A percentile compares a stretch with the other conserved stretches of the same genome.
Evolutionary conservation across 2,888 invertebrate species (phyloP).

Genomic region (Alsophila aescularia): DNA sequence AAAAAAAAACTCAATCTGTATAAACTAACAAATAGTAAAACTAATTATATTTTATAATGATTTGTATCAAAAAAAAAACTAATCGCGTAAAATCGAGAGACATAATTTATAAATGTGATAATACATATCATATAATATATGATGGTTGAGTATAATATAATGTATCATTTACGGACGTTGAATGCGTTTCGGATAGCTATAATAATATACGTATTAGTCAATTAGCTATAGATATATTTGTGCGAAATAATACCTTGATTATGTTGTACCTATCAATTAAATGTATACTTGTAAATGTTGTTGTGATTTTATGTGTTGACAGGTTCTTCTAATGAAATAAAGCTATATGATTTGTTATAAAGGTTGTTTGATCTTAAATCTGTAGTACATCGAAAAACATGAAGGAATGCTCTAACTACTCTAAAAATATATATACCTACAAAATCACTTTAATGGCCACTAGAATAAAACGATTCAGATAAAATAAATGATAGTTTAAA

Average conservation of each 20-base stretch:
- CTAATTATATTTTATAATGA: too few species aligned
- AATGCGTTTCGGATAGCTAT: slow-evolving; percentile 19
- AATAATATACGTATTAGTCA: slow-evolving; percentile 43
- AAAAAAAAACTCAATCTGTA: too few species aligned
- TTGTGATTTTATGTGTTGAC: slow-evolving; percentile 68
- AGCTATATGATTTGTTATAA: slow-evolving; percentile 72
- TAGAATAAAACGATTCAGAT: too few species aligned
- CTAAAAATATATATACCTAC: too few species aligned
- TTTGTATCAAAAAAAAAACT: background rate
- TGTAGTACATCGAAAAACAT: too few species aligned
- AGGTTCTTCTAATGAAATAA: slow-evolving; percentile 57
- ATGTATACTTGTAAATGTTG: slow-evolving; percentile 51
- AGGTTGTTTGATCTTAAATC: slow-evolving; percentile 27
- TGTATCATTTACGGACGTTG: slow-evolving; percentile 22
- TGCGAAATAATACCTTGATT: slow-evolving; percentile 14
- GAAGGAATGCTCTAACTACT: too few species aligned
- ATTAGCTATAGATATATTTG: slow-evolving; percentile 39
- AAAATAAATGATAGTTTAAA: too few species aligned
- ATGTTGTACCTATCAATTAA: slow-evolving; percentile 36
- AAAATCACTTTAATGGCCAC: too few species aligned
- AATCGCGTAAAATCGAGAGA: slow-evolving; percentile 43
- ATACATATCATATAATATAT: slow-evolving; percentile 68
- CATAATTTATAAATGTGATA: slow-evolving; percentile 53
- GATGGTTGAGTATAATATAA: slow-evolving; percentile 34
- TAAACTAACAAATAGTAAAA: too few species aligned